A percentile compares a stretch with the other conserved stretches of the same genome.
Conservation (phyloP, 1,140 invertebrate species). For the Macrotrachela quadricornifera region DNA sequence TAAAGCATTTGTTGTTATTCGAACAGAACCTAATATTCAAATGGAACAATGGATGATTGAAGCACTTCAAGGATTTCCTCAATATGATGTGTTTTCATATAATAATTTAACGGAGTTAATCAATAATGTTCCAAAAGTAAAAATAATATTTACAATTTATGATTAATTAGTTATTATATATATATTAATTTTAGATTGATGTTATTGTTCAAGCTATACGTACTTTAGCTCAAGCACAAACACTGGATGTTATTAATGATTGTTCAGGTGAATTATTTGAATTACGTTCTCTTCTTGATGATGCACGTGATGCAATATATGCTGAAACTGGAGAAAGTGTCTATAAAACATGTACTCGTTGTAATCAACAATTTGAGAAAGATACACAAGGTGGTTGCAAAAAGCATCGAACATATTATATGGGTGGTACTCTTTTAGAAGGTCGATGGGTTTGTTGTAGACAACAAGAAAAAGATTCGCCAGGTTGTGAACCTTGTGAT, state of each 20-base stretch:
- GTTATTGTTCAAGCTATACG: not conserved
- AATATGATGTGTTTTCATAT: not conserved
- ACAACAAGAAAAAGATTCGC: not conserved
- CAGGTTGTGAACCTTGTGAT: not conserved
- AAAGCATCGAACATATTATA: constrained; percentile 8
- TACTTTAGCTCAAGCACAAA: not conserved
- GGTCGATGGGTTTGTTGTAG: constrained; percentile 8
- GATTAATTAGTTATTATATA: too few relatives aligned
- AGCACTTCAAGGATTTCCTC: not conserved
- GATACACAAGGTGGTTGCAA: not conserved
- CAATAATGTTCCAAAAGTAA: constrained; percentile 1
- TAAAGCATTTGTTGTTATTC: constrained; percentile 1
- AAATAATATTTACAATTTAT: too few relatives aligned
- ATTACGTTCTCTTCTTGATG: not conserved
- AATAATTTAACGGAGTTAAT: not conserved
- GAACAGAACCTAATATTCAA: not conserved
- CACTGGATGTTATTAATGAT: not conserved
- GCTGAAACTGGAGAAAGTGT: not conserved
- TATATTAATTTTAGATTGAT: not conserved
- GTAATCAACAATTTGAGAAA: constrained; percentile 3
- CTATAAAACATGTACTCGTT: constrained; percentile 3
- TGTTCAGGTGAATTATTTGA: not conserved
- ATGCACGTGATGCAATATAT: constrained; percentile 1
- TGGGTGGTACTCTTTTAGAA: constrained; percentile 3
- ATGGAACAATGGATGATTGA: not conserved